Conservation (phyloP, 2,888 invertebrate species). For the Tinea pellionella region DNA sequence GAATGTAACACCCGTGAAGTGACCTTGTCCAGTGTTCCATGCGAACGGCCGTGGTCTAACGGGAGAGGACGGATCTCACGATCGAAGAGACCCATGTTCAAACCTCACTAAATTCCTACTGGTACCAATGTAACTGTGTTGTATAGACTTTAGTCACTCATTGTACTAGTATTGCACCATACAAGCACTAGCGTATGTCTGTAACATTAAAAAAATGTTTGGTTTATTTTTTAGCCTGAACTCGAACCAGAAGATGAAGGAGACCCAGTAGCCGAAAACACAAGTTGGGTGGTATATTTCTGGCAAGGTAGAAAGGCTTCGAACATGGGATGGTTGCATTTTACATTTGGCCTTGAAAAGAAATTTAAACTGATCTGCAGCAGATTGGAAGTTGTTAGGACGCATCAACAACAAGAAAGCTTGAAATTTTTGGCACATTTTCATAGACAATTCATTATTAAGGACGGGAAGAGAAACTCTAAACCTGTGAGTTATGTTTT, state of each 20-base stretch:
- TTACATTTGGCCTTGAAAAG: slow-evolving; percentile 87
- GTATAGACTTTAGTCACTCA: too few species aligned
- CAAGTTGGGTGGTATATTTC: slow-evolving; percentile 95
- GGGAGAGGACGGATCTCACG: too few species aligned
- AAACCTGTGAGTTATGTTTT: slow-evolving; percentile 42
- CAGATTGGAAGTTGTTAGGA: slow-evolving; percentile 86
- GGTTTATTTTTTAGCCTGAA: slow-evolving; percentile 33
- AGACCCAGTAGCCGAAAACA: slow-evolving; percentile 67
- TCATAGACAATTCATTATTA: slow-evolving; percentile 91
- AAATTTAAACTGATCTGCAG: slow-evolving; percentile 50
- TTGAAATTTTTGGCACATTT: slow-evolving; percentile 98
- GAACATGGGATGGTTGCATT: slow-evolving; percentile 99
- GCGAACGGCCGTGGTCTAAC: too few species aligned
- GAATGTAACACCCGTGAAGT: too few species aligned
- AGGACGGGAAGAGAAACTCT: slow-evolving; percentile 81
- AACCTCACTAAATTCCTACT: too few species aligned
- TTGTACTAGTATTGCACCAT: too few species aligned
- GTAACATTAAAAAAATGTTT: too few species aligned
- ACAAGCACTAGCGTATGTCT: too few species aligned
- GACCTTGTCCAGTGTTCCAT: too few species aligned
- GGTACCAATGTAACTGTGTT: too few species aligned
- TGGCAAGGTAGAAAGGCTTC: slow-evolving; percentile 98
- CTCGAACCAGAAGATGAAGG: slow-evolving; percentile 67
- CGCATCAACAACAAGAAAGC: slow-evolving; percentile 98
- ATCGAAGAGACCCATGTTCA: too few species aligned